A percentile compares a stretch with the other conserved stretches of the same genome.
Conservation (phyloP, 2,888 invertebrate genomes). For the Microplitis manilae region DNA sequence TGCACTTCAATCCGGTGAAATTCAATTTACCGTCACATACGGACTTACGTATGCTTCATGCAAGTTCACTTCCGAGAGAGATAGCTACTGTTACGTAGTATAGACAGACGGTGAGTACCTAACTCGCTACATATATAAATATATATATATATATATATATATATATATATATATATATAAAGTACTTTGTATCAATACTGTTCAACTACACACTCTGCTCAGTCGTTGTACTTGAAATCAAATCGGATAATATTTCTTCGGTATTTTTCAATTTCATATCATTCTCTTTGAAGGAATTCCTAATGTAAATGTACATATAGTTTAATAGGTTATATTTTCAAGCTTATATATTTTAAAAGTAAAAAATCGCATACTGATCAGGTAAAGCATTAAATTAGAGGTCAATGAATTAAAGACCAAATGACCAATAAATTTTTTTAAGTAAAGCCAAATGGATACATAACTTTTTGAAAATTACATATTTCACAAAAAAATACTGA, state of each 20-base stretch:
- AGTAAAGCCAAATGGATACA: no score
- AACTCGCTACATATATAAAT: background rate
- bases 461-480: no score
- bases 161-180: background rate
- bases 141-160: conserved; percentile 1
- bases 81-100: conserved; percentile 34
- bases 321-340: no score
- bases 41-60: conserved; percentile 49
- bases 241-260: background rate
- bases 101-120: background rate
- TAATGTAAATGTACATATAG: background rate
- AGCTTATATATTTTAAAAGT: no score
- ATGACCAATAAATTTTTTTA: no score
- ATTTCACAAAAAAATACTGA: no score
- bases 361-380: no score
- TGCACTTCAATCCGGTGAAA: conserved; percentile 41
- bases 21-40: conserved; percentile 53
- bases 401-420: no score
- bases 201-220: conserved; percentile 15
- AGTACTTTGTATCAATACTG: conserved; percentile 32
- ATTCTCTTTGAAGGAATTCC: background rate
- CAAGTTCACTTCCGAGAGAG: conserved; percentile 48
- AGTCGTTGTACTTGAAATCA: conserved; percentile 28
- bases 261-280: background rate
- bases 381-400: no score